Evolutionary conservation across 2,888 invertebrate genomes (phyloP), one percentile per base, ranked within the genome.

Genomic region (Scaptodrosophila latifasciaeformis): DNA sequence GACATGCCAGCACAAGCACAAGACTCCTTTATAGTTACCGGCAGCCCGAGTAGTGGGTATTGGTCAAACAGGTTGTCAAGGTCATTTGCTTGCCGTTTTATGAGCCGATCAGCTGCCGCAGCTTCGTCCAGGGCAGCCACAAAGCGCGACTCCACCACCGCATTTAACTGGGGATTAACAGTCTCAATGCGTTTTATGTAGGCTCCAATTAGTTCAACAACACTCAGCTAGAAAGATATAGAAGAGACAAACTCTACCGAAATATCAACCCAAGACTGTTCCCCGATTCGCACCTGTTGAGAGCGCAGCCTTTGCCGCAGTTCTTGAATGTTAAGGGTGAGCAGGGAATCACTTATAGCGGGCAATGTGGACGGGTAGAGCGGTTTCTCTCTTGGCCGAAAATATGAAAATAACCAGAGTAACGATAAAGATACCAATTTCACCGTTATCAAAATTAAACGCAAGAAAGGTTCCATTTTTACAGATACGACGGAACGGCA

Each of bases 11-110:
- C n/a, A 46, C 67, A 46, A 9, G 53, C 89, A 70, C 95, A 92
- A 67, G 92, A 91, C 84, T 95, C 94, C 82, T 96, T 96, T 0
- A 93, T 90, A 2, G 94, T 93, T 39, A 94, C 88, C 0, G 96
- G 96, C 13, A 96, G 89, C 0, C 96, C 96, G 1, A 95, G 87
- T 48, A 96, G 86, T 0, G 95, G 95, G 61, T 89, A 88, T 13
- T 88, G 86, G 2, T 81, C 29, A 39, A 74, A 84, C 1, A 84
- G 65, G 19, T 50, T 44, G 0, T 65, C 30, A 35, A 70, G 43
- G 18, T 78, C 37, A 2, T 58, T 50, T 5, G 61, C 58, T 9
- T 80, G 67, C n/a, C 56, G 52, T 2, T 58, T 50, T 19, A 85
- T 80, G 1, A 82, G 54, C 15, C 82, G 67, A 83, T 94, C 94